phyloP scores from a whole-genome alignment of 2,113 vertebrate genomes.

The Otis tarda region DNA sequence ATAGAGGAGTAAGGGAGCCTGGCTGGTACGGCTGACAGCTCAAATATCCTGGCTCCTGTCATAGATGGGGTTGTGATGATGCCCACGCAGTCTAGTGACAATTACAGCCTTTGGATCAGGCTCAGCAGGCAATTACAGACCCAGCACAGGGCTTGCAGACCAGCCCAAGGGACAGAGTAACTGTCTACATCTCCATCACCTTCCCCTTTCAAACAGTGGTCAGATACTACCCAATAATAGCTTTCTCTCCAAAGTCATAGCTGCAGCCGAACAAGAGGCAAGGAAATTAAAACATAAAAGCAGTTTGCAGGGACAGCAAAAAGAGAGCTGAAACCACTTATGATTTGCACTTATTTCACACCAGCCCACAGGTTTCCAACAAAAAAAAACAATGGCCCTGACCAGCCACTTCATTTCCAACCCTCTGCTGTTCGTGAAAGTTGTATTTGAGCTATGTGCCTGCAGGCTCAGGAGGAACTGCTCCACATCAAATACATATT shows the following conservation, averaged over 20 bases:
- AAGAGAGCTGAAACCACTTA: neutral
- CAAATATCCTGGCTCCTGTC: neutral
- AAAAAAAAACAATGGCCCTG: neutral
- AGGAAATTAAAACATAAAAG: neutral
- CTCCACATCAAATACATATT: neutral
- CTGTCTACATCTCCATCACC: neutral
- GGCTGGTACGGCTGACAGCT: neutral
- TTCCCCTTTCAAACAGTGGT: rapidly evolving
- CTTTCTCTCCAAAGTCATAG: neutral
- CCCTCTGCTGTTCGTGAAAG: neutral
- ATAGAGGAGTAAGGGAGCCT: neutral
- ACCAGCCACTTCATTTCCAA: neutral
- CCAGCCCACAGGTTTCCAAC: neutral
- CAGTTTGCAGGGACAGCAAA: neutral
- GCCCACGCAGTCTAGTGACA: neutral
- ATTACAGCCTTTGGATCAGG: neutral
- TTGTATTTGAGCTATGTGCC: neutral
- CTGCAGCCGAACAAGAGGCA: neutral
- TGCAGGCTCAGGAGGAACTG: neutral
- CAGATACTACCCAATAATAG: neutral
- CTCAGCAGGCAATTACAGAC: neutral
- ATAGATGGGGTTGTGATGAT: neutral
- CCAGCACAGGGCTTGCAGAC: neutral
- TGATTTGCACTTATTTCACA: neutral
- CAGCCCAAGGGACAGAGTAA: neutral